These are phyloP conservation scores for Podarcis raffonei DNA, from an alignment of 2,113 vertebrate genomes.

Conservation along the genomic window DNA sequence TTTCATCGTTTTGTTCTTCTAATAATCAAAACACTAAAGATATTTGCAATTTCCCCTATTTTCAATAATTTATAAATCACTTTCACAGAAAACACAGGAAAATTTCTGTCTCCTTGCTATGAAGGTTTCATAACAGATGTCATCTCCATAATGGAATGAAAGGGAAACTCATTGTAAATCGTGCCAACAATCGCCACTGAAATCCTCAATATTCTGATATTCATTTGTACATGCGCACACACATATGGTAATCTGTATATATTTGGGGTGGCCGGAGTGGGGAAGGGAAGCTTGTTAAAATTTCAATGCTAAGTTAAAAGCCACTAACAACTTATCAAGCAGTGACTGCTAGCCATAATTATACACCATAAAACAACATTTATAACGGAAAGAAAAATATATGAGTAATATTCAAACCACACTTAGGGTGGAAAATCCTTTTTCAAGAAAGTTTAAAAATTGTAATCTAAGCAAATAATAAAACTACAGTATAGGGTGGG, in stretches of 20 bases:
- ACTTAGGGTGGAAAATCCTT: neutral
- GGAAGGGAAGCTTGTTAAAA: neutral
- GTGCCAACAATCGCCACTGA: neutral
- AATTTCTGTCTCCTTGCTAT: too few species aligned
- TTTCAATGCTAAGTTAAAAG: neutral
- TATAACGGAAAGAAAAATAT: constrained; percentile 14
- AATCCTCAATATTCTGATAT: neutral
- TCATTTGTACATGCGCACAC: neutral
- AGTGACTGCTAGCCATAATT: neutral
- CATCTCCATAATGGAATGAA: neutral
- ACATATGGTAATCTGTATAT: neutral
- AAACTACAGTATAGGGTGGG: neutral
- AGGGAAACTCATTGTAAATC: neutral
- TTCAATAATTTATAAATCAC: too few species aligned
- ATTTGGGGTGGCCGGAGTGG: neutral
- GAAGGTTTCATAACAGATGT: neutral
- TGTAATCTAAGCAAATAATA: constrained; percentile 5
- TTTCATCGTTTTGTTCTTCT: neutral
- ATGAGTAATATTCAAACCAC: neutral
- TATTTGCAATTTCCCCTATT: neutral
- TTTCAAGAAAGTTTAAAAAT: neutral
- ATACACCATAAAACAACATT: constrained; percentile 17
- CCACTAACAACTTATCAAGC: constrained; percentile 13
- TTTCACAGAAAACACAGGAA: neutral
- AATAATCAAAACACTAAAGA: neutral